Conservation (phyloP, 2,888 invertebrate species). For the Euplexia lucipara region DNA sequence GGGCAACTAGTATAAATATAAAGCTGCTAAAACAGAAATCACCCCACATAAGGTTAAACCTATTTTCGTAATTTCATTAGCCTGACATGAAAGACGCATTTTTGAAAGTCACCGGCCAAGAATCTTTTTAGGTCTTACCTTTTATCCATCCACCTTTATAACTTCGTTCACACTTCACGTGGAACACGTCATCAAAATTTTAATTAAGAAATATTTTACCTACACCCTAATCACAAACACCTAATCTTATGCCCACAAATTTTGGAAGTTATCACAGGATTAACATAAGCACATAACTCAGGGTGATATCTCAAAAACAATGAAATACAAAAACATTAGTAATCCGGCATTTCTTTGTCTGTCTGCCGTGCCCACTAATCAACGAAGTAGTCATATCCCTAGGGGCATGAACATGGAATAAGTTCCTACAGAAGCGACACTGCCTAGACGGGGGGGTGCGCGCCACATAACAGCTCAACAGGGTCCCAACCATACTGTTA, state of each 20-base stretch:
- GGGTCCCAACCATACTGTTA: too few species aligned
- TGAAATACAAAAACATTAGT: conserved; percentile 33
- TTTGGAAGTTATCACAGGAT: conserved; percentile 4
- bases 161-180: background rate
- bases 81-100: conserved; percentile 8
- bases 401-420: conserved; percentile 16
- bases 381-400: conserved; percentile 51
- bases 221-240: conserved; percentile 2
- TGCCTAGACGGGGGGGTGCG: too few species aligned
- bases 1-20: too few species aligned
- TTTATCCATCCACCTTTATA: background rate
- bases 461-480: too few species aligned
- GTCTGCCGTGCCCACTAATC: conserved; percentile 57
- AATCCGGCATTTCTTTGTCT: conserved; percentile 33
- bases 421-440: background rate
- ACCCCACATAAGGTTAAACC: background rate
- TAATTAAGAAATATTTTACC: background rate
- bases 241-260: conserved; percentile 10
- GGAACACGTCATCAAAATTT: background rate
- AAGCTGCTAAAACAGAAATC: background rate
- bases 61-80: conserved; percentile 7
- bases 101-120: background rate
- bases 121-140: background rate
- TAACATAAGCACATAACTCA: conserved; percentile 34
- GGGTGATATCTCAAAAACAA: conserved; percentile 36